Evolutionary conservation across 92 coral and sea anemone genomes (phyloP), one percentile per base, ranked within the genome.

Genomic region (Palythoa grandis): DNA sequence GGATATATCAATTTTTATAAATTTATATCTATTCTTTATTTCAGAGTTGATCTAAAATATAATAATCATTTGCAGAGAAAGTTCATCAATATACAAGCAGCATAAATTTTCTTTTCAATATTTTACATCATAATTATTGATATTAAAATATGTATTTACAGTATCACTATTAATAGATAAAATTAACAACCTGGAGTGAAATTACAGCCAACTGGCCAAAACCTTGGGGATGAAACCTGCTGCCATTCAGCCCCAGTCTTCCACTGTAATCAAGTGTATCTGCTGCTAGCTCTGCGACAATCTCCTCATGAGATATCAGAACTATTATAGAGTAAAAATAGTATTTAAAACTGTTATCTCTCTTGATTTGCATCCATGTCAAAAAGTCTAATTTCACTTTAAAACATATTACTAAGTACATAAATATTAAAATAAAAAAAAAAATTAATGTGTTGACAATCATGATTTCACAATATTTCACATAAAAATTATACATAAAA

Each of bases 241-340:
- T 19, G 14, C 98, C 98, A 17, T 86, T 85, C 19, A 93, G 88
- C 17, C 98, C 98, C 24, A 96, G 92, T 40, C 87, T 83, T 0
- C 94, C 82, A 7, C 80, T 79, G 65, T 93, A 87, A 15, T 91
- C 95, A 40, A 96, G 90, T 6, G 96, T 94, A 83, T 96, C 98
- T 15, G 95, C 93, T 20, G 98, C 95, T 16, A 96, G 90, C 69
- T 96, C 91, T 15, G 96, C 92, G 11, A 96, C 96, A 25, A 96
- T 91, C 74, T 94, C 93, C 86, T 94, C 98, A 66, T 92, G 89
- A 10, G 98, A 92, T 12, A 95, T 79, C 14, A 96, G 72, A 65
- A 73, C 98, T 96, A 84, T 3, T 17, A 1, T 25, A 5, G 82
- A 57, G 39, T 14, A 43, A 65, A 61, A 25, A 9, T 13, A 23